Evolutionary conservation across 2,797 vertebrate species (phyloP), one percentile per base, ranked within the genome.

Genomic region (Pyrrhura leucotis): DNA sequence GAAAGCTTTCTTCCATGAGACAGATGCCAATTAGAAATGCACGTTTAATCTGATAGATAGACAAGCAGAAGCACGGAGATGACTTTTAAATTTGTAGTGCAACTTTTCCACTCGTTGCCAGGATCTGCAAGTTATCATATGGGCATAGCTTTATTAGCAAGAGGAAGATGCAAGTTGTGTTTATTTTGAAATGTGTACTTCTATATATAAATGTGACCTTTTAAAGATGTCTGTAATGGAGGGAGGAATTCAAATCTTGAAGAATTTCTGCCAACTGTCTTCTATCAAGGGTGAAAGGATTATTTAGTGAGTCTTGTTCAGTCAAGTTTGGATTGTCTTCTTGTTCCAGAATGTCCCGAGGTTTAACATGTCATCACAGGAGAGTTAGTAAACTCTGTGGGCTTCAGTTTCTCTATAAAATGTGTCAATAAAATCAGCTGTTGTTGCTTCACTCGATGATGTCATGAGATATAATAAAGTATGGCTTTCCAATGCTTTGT

Each of bases 161-260:
- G 50, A 85, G 16, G 31, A 74, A 63, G 50, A 88, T 4, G 2
- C 29, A 71, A 93, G 33, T 51, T 26, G 11, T 93, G n/a, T 86
- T 96, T 89, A 65, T 86, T 86, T 86, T 56, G 44, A 89, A 85
- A 29, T 90, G n/a, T 69, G 8, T 71, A 15, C 21, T 25, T 74
- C 74, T 85, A 1, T 96, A 94, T 91, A 95, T 89, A 92, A 94
- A 51, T 82, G 42, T 77, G 92, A 92, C 54, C 79, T 73, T 88
- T 95, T 54, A 76, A 54, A 87, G 44, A 53, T 74, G 51, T 61
- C 53, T 91, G 0, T 80, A 88, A 80, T 35, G 51, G 83, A 88
- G 12, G 37, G 9, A 82, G 40, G 59, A 91, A 91, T 72, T 93
- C 31, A 86, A 26, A 81, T 94, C 22, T 40, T 75, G 45, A 84